Evolutionary conservation across 1,140 invertebrate species (phyloP), one percentile per base, ranked within the genome.

Genomic region (Bombus superbus): DNA sequence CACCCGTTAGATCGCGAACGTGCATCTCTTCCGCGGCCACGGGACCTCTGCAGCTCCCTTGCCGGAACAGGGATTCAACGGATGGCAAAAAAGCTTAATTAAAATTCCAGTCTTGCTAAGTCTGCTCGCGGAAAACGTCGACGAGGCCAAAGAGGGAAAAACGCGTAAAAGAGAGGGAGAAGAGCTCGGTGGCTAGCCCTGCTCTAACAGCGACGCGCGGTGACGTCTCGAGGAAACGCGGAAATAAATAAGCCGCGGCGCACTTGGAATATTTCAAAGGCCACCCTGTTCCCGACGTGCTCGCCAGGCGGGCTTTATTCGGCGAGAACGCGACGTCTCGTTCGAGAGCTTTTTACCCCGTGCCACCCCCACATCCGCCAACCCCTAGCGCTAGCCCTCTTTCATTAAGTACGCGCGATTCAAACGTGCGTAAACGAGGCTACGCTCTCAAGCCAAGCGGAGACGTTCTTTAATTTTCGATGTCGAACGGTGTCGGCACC

Each of bases 11-110:
- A 85, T 66, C 62, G 42, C 69, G 77, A 42, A 35, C 69, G 80
- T 85, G 88, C 79, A 83, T 88, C 74, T 76, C 47, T 86, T 88
- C 68, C 77, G 85, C 35, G 69, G 78, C 47, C 81, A 74, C 83
- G 47, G 85, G 69, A 74, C 83, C 77, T 62, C 44, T 44, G 42
- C 68, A 57, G 64, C 66, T 79, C 64, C 64, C 71, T 42, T 78
- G 90, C 83, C 79, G 84, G 87, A 85, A 89, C 79, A 32, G 78
- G 80, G 83, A 85, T 83, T 86, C 74, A 69, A 73, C 62, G 71
- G 59, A 44, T 76, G 83, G 82, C 86, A 81, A 92, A 90, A 91
- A 91, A 92, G 89, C 87, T 92, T 92, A 92, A 92, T 92, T 92
- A 92, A 92, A 92, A 92, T 92, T 92, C 92, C 87, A 90, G 81